phyloP scores from a whole-genome alignment of 2,797 vertebrate genomes.

The Oryzias sinensis region DNA sequence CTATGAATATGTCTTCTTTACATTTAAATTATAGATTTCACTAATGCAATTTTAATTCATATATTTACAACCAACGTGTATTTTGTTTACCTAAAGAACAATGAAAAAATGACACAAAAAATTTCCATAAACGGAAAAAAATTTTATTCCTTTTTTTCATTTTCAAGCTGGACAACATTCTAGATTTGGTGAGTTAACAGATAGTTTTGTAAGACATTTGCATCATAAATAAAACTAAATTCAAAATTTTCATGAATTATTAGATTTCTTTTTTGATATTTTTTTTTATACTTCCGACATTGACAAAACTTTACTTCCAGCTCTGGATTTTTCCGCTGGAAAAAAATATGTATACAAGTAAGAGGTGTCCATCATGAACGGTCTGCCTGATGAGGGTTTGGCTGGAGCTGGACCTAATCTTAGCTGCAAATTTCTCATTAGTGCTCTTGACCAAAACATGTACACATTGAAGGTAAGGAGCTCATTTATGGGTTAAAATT shows the following conservation, averaged over 20 bases:
- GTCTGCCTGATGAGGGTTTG: conserved; percentile 76
- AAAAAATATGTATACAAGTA: conserved; percentile 79
- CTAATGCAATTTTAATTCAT: no score
- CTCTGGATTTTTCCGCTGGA: conserved; percentile 63
- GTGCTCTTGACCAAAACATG: conserved; percentile 60
- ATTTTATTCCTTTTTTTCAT: no score
- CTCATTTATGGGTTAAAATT: not conserved
- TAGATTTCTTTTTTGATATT: not conserved
- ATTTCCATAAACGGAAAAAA: no score
- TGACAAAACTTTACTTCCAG: conserved; percentile 44
- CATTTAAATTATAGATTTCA: no score
- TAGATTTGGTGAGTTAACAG: conserved; percentile 64
- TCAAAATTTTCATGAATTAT: not conserved
- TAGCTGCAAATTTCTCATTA: conserved; percentile 80
- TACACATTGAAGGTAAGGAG: conserved; percentile 77
- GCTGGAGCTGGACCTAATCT: conserved; percentile 81
- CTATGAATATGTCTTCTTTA: no score
- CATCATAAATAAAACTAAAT: no score
- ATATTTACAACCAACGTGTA: no score
- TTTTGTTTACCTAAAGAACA: no score
- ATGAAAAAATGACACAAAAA: no score
- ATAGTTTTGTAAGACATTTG: not conserved
- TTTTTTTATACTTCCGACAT: not conserved
- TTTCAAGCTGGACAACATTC: conserved; percentile 53
- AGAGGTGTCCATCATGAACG: conserved; percentile 68